Base-by-base conservation (phyloP, 2,888 invertebrate species). In the Harpagoxenus sublaevis region DNA sequence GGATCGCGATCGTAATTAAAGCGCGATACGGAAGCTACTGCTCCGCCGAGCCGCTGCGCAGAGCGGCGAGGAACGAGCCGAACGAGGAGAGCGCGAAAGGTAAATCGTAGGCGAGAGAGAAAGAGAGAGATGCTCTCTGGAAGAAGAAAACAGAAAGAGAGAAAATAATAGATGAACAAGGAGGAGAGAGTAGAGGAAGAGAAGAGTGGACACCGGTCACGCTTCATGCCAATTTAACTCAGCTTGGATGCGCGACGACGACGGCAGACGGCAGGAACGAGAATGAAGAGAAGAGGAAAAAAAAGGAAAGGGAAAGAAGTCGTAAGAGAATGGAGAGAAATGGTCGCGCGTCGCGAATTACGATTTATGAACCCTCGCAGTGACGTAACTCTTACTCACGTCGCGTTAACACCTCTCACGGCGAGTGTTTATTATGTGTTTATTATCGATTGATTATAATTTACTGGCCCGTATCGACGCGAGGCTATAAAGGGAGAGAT, bases 201-300 rank as follows among this genome's bases (percentile, higher is more conserved):
- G 60, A 70, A 86, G 89, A 89, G 90, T 92, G 92, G 94, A 94
- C 94, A 93, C 90, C 87, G 91, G 94, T 94, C 93, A 92, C 92
- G 94, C 94, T 94, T 94, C 94, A 93, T 94, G 93, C 93, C 92
- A 93, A 93, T 94, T 94, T 93, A 94, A 94, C 93, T 91, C 90
- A 90, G 83, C 77, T 53, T 45, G 81, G 70, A 75, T 39, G 84
- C 57, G 51, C 84, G 65, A 71, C 84, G 53, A 73, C 23, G 28
- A 55, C 65, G 77, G 28, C 48, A 51, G 48, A 31, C 18, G 28
- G 23, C 71, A 57, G 53, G 78, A 74, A 42, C 45, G 55, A 62
- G 57, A 73, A 23, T 12, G 23, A 18, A 12, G 45, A 18, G 18
- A 55, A 48, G 51, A 68, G 60, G 23, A 63, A 70, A 74, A 70